Percentiles rank a stretch among this genome's conserved stretches.
Conservation (phyloP, 2,797 vertebrate species). For the Peromyscus nudipes region DNA sequence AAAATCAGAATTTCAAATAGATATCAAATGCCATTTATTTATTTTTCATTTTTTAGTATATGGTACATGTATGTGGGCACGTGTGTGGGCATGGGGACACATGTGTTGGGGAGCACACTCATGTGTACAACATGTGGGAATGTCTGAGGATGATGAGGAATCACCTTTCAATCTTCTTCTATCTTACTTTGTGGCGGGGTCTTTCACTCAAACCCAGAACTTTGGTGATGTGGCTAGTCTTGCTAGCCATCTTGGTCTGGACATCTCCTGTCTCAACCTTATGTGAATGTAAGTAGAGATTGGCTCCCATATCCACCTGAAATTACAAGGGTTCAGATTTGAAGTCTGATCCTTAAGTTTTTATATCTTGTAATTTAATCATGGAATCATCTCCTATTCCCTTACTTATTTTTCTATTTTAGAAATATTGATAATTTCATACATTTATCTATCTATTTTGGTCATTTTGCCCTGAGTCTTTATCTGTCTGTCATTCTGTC, state of each 20-base stretch:
- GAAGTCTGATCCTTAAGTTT: not conserved
- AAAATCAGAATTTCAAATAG: not conserved
- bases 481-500: not conserved
- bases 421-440: not conserved
- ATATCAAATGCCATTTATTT: not conserved
- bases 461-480: not conserved
- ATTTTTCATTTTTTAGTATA: not conserved
- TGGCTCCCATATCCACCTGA: not conserved
- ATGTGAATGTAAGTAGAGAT: not conserved
- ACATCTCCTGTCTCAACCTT: not conserved
- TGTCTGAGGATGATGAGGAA: not conserved
- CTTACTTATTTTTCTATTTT: not conserved
- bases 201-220: not conserved
- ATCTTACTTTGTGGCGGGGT: too few relatives aligned
- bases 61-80: not conserved
- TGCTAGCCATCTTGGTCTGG: not conserved
- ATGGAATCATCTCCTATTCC: too few relatives aligned
- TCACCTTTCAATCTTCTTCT: not conserved
- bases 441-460: not conserved
- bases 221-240: not conserved
- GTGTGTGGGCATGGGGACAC: not conserved
- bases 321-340: not conserved
- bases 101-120: not conserved
- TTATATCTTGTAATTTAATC: not conserved
- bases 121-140: fast-evolving